Base-by-base conservation (phyloP, 2,888 invertebrate genomes). In the Oscheius sp. region DNA sequence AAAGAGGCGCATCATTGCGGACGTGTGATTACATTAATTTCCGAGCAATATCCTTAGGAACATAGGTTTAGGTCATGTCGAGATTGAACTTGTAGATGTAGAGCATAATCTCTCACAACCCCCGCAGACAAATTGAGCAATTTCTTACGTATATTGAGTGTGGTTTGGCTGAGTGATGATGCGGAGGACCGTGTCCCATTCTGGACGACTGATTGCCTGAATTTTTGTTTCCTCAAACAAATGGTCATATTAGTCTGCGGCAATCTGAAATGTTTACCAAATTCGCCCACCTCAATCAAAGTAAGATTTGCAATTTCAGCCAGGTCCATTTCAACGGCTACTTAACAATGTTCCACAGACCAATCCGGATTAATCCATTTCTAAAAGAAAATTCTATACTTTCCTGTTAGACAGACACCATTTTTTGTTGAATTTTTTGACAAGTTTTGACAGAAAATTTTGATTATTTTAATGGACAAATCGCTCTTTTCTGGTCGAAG, bases 271-370 rank as follows among this genome's bases (percentile, higher is more conserved):
- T 42, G 4, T 3, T 15, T 42, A 17, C 42, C 3, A 42, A 12
- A 12, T 42, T 37, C 25, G 39, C 61, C 29, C 27, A 66, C 66
- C 17, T 66, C 66, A 25, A 66, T 23, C 45, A 66, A 27, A 17
- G 66, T 66, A 33, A 53, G 55, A 42, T 66, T 66, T 20, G 66
- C 50, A 23, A 66, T 45, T 10, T 66, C 66, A 15, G 66, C 20
- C 20, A 66, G 39, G 29, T 66, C 66, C 66, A 66, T 66, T 33
- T 2, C 20, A 37, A 37, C 37, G 6, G 37, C 37, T 37, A 37
- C 8, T 37, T 37, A 12, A 37, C 6, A 37, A 12, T 37, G 37
- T 37, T 37, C 12, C 37, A 37, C n/a, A n/a, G n/a, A n/a, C n/a
- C n/a, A n/a, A n/a, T n/a, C n/a, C n/a, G n/a, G n/a, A n/a, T n/a